Conservation (phyloP, 2,888 invertebrate species). For the Liodrosophila aerea region DNA sequence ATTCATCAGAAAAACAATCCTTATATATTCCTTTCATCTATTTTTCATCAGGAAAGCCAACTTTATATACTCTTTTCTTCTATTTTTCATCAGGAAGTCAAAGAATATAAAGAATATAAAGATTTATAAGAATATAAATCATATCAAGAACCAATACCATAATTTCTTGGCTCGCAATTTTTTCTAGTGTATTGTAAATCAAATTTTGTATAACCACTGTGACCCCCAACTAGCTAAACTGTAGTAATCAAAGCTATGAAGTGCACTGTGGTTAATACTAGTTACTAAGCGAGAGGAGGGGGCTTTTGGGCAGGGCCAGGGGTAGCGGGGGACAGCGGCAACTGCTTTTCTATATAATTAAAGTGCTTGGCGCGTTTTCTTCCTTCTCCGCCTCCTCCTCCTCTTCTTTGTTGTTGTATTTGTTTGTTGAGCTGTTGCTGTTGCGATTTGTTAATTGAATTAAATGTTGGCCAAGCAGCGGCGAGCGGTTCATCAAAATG, state of each 20-base stretch:
- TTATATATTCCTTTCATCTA: too few relatives aligned
- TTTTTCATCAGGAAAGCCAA: too few relatives aligned
- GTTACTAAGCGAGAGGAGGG: neutral
- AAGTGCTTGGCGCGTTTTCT: constrained; percentile 47
- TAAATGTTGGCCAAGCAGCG: constrained; percentile 62
- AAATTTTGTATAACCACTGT: constrained; percentile 28
- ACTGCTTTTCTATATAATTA: constrained; percentile 51
- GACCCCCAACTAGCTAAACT: constrained; percentile 21
- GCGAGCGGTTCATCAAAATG: constrained; percentile 70
- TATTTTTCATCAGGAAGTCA: too few relatives aligned
- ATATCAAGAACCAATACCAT: too few relatives aligned
- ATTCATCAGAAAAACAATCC: too few relatives aligned
- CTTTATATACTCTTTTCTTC: too few relatives aligned
- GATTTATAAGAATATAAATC: too few relatives aligned
- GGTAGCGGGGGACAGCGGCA: neutral
- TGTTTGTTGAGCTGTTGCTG: constrained; percentile 26
- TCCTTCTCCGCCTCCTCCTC: constrained; percentile 18
- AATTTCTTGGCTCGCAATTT: too few relatives aligned
- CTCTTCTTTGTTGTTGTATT: neutral
- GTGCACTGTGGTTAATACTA: constrained; percentile 34
- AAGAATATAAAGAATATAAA: too few relatives aligned
- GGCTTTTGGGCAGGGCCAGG: neutral
- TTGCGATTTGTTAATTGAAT: constrained; percentile 77
- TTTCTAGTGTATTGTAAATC: constrained; percentile 23
- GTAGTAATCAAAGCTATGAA: constrained; percentile 44